phyloP scores from a whole-genome alignment of 2,113 vertebrate genomes.

The Nicator chloris region DNA sequence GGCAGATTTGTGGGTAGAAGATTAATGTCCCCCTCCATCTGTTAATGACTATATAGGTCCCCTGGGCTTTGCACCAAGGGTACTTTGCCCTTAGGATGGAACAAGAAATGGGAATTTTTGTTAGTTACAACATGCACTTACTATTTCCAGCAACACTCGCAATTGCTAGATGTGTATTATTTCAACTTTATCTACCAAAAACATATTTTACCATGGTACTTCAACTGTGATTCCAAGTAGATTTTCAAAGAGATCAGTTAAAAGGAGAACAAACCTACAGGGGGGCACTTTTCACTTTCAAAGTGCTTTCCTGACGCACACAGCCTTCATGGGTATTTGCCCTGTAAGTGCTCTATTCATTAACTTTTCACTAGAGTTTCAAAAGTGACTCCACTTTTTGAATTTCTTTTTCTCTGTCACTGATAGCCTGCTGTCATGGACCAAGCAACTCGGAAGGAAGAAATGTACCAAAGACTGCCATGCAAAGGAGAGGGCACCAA shows the following conservation, averaged over 20 bases:
- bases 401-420: not conserved
- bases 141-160: not conserved
- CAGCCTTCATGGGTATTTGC: not conserved
- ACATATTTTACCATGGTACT: not conserved
- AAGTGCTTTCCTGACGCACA: slow-evolving; percentile 21
- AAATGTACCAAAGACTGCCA: not conserved
- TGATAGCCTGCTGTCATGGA: not conserved
- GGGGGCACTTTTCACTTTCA: not conserved
- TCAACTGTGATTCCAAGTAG: slow-evolving; percentile 35
- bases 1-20: slow-evolving; percentile 31
- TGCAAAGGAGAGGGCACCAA: not conserved
- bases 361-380: slow-evolving; percentile 26
- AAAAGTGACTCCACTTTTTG: not conserved
- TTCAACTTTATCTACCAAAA: slow-evolving; percentile 45
- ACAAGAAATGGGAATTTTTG: slow-evolving; percentile 21
- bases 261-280: slow-evolving; percentile 39
- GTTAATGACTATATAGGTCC: slow-evolving; percentile 42
- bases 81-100: slow-evolving; percentile 57
- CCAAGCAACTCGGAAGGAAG: not conserved
- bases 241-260: slow-evolving; percentile 33
- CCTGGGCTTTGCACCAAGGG: slow-evolving; percentile 36
- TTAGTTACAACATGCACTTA: not conserved
- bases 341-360: not conserved
- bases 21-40: slow-evolving; percentile 52
- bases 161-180: slow-evolving; percentile 6